A percentile compares a stretch with the other conserved stretches of the same genome.
These are phyloP conservation scores for Artibeus jamaicensis DNA, from an alignment of 2,797 vertebrate genomes.

Conservation along the genomic window DNA sequence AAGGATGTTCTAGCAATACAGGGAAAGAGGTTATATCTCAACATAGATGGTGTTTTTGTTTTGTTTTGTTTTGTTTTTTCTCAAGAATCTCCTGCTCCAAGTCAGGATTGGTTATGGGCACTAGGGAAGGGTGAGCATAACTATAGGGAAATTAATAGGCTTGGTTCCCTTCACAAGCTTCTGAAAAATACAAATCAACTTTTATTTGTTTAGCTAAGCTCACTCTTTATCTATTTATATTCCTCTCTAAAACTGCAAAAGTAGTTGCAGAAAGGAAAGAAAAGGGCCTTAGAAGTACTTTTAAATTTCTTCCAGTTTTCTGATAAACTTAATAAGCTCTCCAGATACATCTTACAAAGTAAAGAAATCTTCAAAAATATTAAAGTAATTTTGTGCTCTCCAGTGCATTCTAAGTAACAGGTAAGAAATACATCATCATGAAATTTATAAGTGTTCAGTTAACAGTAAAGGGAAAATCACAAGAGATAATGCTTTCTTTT, in stretches of 20 bases:
- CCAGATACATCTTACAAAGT: constrained; percentile 68
- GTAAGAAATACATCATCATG: constrained; percentile 68
- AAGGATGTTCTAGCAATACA: neutral
- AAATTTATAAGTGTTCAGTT: constrained; percentile 67
- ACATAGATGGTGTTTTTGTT: neutral
- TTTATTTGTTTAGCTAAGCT: constrained; percentile 49
- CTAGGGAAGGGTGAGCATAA: neutral
- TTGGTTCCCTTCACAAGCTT: neutral
- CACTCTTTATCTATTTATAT: neutral
- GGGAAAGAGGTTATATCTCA: neutral
- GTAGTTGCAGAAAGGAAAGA: constrained; percentile 55
- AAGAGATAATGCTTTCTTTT: constrained; percentile 77
- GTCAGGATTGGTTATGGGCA: neutral
- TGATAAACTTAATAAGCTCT: constrained; percentile 82
- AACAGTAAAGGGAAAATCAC: constrained; percentile 66
- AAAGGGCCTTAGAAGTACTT: constrained; percentile 68
- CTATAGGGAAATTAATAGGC: neutral
- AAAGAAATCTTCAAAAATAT: constrained; percentile 76
- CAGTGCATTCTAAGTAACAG: constrained; percentile 69
- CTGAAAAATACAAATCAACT: constrained; percentile 4
- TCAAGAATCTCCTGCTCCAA: neutral
- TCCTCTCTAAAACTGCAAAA: constrained; percentile 56
- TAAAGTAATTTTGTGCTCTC: constrained; percentile 77
- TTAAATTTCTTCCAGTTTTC: constrained; percentile 77
- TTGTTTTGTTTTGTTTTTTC: neutral